Evolutionary conservation across 2,888 invertebrate species (phyloP), one percentile per base, ranked within the genome.

Genomic region (Drosophila recens): DNA sequence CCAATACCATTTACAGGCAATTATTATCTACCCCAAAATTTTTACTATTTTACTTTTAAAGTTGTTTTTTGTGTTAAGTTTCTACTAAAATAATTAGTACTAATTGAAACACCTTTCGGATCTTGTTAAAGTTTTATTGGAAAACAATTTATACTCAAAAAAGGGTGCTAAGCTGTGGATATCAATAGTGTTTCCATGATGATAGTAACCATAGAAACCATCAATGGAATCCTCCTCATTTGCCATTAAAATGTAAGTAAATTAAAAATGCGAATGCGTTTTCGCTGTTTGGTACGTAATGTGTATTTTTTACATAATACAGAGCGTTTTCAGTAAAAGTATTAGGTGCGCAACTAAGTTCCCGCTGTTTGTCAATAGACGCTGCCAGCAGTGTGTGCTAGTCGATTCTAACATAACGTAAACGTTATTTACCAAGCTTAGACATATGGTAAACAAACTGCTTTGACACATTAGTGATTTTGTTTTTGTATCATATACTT

Each of bases 201-300:
- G 20, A 43, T 20, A 20, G 11, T 43, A 5, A 20, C 20, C 42
- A 20, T 17, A 4, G 17, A 10, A 15, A 17, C 15, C 2, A 9
- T 8, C 40, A 8, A 3, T 17, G 42, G 17, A 42, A 11, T 40
- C 20, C 17, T 20, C 17, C 17, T 17, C 11, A 20, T 20, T 43
- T 43, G 1, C 45, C 3, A 27, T 8, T 9, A 15, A 30, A 15
- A 11, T 8, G 6, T 13, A 11, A 2, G 9, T 17, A 9, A 38
- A 33, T 27, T 36, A 38, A 61, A 52, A 42, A 42, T 27, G 36
- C 23, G 40, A 38, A 13, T 0, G n/a, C 42, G 46, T 33, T 34
- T 71, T 80, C 57, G 68, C 52, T 67, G 59, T 66, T 76, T 45
- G 59, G 72, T 79, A 75, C 46, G 59, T 79, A 77, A 72, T 82